phyloP scores from a whole-genome alignment of 2,888 invertebrate species.

The Psylliodes chrysocephalus region DNA sequence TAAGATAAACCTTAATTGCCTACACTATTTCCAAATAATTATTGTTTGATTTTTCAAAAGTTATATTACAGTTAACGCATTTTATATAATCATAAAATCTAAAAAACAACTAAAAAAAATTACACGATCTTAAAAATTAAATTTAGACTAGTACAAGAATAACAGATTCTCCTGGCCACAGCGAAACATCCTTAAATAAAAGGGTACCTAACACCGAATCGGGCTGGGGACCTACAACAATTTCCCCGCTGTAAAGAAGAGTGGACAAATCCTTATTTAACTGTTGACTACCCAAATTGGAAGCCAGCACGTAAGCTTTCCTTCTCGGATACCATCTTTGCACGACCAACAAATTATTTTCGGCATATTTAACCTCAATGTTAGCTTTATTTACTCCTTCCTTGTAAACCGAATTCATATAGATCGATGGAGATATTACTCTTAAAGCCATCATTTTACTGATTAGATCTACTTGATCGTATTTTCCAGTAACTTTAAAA shows the following conservation, averaged over 20 bases:
- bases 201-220: slow-evolving; percentile 63
- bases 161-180: slow-evolving; percentile 72
- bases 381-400: slow-evolving; percentile 73
- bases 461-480: slow-evolving; percentile 68
- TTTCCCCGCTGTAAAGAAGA: slow-evolving; percentile 79
- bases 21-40: no score
- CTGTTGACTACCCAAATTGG: slow-evolving; percentile 73
- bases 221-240: slow-evolving; percentile 67
- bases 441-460: slow-evolving; percentile 71
- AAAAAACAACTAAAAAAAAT: not conserved
- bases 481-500: slow-evolving; percentile 64
- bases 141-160: slow-evolving; percentile 55
- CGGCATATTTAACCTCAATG: slow-evolving; percentile 74
- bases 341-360: slow-evolving; percentile 73
- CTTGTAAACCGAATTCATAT: slow-evolving; percentile 76
- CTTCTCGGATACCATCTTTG: slow-evolving; percentile 84
- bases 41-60: no score
- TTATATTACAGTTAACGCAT: no score
- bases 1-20: no score
- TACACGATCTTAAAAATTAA: not conserved
- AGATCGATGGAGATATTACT: slow-evolving; percentile 75
- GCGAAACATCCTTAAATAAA: slow-evolving; percentile 67
- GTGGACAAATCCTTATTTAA: slow-evolving; percentile 78
- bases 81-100: no score
- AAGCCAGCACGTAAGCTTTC: slow-evolving; percentile 79